Evolutionary conservation across 2,113 vertebrate genomes (phyloP).

Genomic region (Pollachius pollachius): DNA sequence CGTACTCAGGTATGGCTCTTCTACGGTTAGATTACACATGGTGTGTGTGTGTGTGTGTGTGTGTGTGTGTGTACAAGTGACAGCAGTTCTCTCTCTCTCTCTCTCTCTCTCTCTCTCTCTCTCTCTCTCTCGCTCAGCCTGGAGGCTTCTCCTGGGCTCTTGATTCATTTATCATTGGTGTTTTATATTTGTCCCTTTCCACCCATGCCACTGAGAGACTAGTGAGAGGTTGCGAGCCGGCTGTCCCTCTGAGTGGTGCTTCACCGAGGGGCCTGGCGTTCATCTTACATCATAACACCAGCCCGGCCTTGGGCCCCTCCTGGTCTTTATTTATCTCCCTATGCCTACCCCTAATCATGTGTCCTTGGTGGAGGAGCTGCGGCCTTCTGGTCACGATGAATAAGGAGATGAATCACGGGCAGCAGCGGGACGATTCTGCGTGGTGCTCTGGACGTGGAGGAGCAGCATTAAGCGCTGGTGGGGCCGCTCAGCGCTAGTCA

Average conservation of each 20-base stretch:
- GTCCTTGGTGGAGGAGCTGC: constrained; percentile 21
- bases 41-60: constrained; percentile 4
- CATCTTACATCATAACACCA: constrained; percentile 65
- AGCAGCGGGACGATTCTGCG: too few relatives aligned
- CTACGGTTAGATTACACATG: background rate
- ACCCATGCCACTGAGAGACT: too few relatives aligned
- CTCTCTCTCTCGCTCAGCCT: constrained; percentile 37
- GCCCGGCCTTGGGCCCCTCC: constrained; percentile 60
- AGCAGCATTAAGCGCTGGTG: too few relatives aligned
- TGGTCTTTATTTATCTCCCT: constrained; percentile 66
- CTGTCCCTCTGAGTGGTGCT: constrained; percentile 58
- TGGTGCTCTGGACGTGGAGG: too few relatives aligned
- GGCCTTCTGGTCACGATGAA: constrained; percentile 17
- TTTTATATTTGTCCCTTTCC: too few relatives aligned
- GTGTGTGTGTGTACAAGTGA: constrained; percentile 4
- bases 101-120: constrained; percentile 4
- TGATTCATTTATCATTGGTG: constrained; percentile 29
- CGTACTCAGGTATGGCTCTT: constrained; percentile 84
- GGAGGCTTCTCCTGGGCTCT: constrained; percentile 50
- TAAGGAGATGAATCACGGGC: constrained; percentile 2
- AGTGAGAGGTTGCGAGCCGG: constrained; percentile 34
- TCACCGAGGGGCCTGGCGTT: constrained; percentile 61
- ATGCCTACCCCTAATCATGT: constrained; percentile 51
- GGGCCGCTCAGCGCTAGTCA: too few relatives aligned
- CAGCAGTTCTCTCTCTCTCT: constrained; percentile 16